These are phyloP conservation scores for Decapterus maruadsi DNA, from an alignment of 2,797 vertebrate species.

Conservation along the genomic window DNA sequence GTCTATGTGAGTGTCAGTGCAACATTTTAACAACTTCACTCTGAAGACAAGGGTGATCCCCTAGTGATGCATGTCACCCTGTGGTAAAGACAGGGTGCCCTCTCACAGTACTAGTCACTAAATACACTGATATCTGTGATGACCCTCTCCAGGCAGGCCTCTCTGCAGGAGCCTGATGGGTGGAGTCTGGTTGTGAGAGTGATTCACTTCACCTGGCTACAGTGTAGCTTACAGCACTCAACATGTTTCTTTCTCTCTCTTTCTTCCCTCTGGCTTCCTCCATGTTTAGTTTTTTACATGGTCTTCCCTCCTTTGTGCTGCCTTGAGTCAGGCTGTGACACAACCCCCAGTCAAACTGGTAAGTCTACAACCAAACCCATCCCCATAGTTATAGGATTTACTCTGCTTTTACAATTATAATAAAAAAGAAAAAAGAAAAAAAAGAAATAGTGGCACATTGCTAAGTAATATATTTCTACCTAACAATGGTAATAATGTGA, in stretches of 20 bases:
- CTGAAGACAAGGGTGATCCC: not conserved
- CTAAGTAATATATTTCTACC: not conserved
- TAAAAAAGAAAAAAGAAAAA: not conserved
- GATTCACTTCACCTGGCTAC: too few relatives aligned
- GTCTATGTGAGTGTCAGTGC: too few relatives aligned
- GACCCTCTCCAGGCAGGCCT: too few relatives aligned
- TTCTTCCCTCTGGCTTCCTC: too few relatives aligned
- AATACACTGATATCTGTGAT: not conserved
- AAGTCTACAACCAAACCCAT: not conserved
- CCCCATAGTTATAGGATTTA: not conserved
- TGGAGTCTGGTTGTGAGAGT: too few relatives aligned
- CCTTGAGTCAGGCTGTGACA: too few relatives aligned
- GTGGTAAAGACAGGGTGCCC: not conserved
- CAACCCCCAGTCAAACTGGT: not conserved
- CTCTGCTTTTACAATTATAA: not conserved
- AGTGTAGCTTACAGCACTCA: too few relatives aligned
- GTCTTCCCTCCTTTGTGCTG: too few relatives aligned
- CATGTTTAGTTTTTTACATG: too few relatives aligned
- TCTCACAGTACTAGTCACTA: not conserved
- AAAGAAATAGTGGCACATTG: not conserved
- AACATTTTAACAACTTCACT: not conserved
- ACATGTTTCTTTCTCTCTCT: too few relatives aligned
- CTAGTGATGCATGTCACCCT: too few relatives aligned
- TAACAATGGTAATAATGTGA: not conserved
- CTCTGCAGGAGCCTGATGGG: too few relatives aligned